Percentiles rank a stretch among this genome's conserved stretches.
These are phyloP conservation scores for Venustaconcha ellipsiformis DNA, from an alignment of 1,140 invertebrate genomes.

Conservation along the genomic window DNA sequence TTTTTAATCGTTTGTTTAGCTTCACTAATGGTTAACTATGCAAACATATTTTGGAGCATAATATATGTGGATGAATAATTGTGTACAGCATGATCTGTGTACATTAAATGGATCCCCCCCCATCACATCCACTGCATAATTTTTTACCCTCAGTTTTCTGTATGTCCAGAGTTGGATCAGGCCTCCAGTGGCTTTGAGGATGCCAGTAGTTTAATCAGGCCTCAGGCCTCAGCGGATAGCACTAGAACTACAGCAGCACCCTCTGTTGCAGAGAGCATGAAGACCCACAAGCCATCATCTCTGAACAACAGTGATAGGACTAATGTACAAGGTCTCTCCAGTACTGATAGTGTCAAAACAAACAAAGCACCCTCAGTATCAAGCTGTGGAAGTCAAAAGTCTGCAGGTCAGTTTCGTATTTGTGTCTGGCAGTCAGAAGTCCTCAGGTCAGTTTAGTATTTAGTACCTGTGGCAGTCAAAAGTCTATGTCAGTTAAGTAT, in stretches of 20 bases:
- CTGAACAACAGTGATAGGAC: conserved; percentile 17
- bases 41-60: too few species aligned
- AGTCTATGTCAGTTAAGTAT: conserved; percentile 25
- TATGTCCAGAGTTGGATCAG: conserved; percentile 51
- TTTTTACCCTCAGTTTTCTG: conserved; percentile 8
- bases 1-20: too few species aligned
- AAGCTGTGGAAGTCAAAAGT: conserved; percentile 37
- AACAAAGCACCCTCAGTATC: conserved; percentile 40
- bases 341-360: conserved; percentile 28
- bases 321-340: conserved; percentile 12
- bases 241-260: conserved; percentile 36
- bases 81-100: too few species aligned
- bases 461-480: conserved; percentile 8
- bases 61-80: too few species aligned
- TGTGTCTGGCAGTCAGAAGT: not conserved
- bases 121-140: too few species aligned
- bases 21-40: too few species aligned
- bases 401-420: conserved; percentile 31
- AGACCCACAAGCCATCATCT: conserved; percentile 26
- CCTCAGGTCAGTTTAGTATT: too few species aligned
- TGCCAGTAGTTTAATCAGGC: conserved; percentile 51
- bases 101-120: too few species aligned
- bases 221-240: conserved; percentile 41
- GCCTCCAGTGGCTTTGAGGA: conserved; percentile 66
- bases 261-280: conserved; percentile 24